Evolutionary conservation across 1,140 invertebrate genomes (phyloP).

Genomic region (Copidosoma floridanum): DNA sequence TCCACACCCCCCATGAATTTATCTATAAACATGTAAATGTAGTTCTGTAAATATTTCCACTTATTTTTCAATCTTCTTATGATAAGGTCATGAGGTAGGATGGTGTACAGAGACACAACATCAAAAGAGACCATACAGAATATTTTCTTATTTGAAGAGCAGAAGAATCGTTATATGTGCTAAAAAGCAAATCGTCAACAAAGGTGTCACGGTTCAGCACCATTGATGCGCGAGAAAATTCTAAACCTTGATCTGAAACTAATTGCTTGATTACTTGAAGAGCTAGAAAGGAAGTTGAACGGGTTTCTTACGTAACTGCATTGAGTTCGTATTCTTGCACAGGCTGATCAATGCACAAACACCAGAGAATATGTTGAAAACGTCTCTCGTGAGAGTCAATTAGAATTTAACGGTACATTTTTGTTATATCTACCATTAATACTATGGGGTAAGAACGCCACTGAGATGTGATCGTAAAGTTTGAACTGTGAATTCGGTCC

Average conservation of each 20-base stretch:
- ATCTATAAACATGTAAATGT: too few relatives aligned
- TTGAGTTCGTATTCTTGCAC: not conserved
- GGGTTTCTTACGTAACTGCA: not conserved
- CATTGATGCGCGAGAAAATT: not conserved
- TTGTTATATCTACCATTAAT: not conserved
- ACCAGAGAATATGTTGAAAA: conserved; percentile 8
- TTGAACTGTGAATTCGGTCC: not conserved
- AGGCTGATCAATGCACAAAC: not conserved
- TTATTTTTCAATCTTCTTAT: too few relatives aligned
- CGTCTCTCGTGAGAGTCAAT: conserved; percentile 2
- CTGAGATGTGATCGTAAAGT: not conserved
- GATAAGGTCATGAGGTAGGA: too few relatives aligned
- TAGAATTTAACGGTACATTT: not conserved
- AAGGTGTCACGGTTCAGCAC: not conserved
- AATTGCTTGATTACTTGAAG: not conserved
- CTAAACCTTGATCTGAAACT: not conserved
- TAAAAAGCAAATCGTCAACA: too few relatives aligned
- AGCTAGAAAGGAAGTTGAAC: not conserved
- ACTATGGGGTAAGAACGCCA: not conserved
- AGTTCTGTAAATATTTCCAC: too few relatives aligned
- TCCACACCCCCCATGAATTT: too few relatives aligned
- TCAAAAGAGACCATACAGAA: too few relatives aligned
- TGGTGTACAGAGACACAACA: too few relatives aligned
- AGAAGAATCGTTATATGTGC: too few relatives aligned
- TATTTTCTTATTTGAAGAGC: conserved; percentile 6